Percentiles rank a stretch among this genome's conserved stretches.
Evolutionary conservation across 2,888 invertebrate species (phyloP).

Genomic region (Lithosia quadra): DNA sequence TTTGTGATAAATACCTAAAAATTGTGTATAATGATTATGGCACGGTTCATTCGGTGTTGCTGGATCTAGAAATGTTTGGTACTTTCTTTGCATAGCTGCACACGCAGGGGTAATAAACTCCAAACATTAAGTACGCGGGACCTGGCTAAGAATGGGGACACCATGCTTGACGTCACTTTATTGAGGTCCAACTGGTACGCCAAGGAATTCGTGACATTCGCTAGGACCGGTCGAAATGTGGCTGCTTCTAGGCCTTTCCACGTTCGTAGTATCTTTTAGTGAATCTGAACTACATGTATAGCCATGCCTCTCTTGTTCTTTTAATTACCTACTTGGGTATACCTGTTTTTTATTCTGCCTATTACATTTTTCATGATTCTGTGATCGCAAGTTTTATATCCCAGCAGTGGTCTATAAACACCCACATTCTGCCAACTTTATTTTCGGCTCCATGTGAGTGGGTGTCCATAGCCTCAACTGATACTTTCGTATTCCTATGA

Average conservation of each 20-base stretch:
- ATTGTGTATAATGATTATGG: too few relatives aligned
- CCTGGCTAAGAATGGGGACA: slow-evolving; percentile 1
- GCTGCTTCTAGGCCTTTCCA: neutral
- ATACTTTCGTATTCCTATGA: too few relatives aligned
- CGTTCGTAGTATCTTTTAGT: neutral
- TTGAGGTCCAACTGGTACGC: neutral
- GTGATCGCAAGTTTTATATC: too few relatives aligned
- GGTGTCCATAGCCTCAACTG: too few relatives aligned
- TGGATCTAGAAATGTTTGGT: neutral
- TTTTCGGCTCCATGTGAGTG: neutral
- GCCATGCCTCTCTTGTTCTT: neutral
- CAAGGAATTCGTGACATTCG: neutral
- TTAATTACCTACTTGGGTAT: neutral
- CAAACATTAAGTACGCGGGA: neutral
- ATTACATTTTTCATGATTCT: too few relatives aligned
- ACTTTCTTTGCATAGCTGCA: neutral
- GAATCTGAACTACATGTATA: neutral
- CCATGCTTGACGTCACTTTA: neutral
- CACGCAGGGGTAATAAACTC: neutral
- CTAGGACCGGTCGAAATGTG: neutral
- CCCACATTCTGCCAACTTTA: neutral
- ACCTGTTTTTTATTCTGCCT: too few relatives aligned
- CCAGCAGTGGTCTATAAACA: too few relatives aligned
- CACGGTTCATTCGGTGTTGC: neutral
- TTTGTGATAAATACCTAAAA: too few relatives aligned